phyloP scores from a whole-genome alignment of 1,140 invertebrate species.

The Micrasema minimum region DNA sequence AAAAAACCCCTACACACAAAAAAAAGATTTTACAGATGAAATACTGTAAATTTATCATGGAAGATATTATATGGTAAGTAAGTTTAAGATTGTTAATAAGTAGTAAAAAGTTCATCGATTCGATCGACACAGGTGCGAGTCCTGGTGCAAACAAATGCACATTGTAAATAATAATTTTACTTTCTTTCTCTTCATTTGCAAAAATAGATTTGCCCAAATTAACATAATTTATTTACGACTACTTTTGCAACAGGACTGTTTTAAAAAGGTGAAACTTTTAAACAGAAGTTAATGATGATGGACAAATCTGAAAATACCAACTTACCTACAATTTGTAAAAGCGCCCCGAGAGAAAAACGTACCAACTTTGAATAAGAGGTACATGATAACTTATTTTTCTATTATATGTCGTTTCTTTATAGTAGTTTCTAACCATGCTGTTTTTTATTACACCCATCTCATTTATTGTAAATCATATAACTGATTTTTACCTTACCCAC shows the following conservation, averaged over 20 bases:
- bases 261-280: conserved; percentile 27
- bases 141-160: too few species aligned
- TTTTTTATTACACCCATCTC: too few species aligned
- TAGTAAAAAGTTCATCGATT: background rate
- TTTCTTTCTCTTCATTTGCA: too few species aligned
- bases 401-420: too few species aligned
- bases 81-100: background rate
- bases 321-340: conserved; percentile 23
- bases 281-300: conserved; percentile 9
- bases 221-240: too few species aligned
- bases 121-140: background rate
- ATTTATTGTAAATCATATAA: too few species aligned
- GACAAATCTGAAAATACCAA: conserved; percentile 30
- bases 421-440: too few species aligned
- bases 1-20: background rate
- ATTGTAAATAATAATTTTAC: too few species aligned
- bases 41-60: conserved; percentile 17
- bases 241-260: conserved; percentile 12
- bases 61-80: conserved; percentile 30
- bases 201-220: too few species aligned
- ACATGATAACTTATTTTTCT: too few species aligned
- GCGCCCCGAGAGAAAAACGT: conserved; percentile 3
- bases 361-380: conserved; percentile 11
- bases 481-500: too few species aligned
- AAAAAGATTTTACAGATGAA: conserved; percentile 22